Evolutionary conservation across 2,113 vertebrate genomes (phyloP), one percentile per base, ranked within the genome.

Genomic region (Bubo scandiacus): DNA sequence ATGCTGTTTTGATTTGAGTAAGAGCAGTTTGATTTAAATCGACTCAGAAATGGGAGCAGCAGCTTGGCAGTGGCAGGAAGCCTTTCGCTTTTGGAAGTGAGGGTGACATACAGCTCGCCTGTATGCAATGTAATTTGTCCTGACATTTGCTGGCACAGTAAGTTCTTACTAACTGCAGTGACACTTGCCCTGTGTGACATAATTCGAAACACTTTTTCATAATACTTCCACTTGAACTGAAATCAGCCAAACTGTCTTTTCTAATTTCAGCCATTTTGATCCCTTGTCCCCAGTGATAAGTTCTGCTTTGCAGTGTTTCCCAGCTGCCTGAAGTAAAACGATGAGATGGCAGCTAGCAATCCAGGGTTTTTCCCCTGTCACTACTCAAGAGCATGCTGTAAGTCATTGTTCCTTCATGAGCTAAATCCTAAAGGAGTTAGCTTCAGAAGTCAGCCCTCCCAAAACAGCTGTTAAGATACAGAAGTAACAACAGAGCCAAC

Each of bases 211-310:
- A 68, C 74, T 94, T 61, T 82, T 90, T 78, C 67, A 34, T 94
- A 90, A 79, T 94, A 62, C 83, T 90, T 96, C 61, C 43, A 43
- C 88, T 93, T 91, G 88, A 94, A 80, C 87, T 83, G 61, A 65
- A 84, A 87, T 84, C 83, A 94, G 74, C 47, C 81, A 79, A 91
- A 73, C 88, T 91, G 93, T 93, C 88, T 95, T 78, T 92, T 95
- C 92, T 90, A 81, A 86, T 96, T 93, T 92, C 77, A 94, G 40
- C 58, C 66, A 84, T 61, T 91, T 75, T 59, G 36, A 55, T 74
- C 42, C 62, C 58, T 57, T 66, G 43, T 88, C 63, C 86, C 63
- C 6, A 8, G 7, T 23, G 70, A 11, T 34, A 70, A 95, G n/a
- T 62, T 94, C 84, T 94, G 49, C 88, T 90, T 92, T 86, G 40